These are phyloP conservation scores for Bradypus variegatus DNA, from an alignment of 2,797 vertebrate species.

Conservation along the genomic window DNA sequence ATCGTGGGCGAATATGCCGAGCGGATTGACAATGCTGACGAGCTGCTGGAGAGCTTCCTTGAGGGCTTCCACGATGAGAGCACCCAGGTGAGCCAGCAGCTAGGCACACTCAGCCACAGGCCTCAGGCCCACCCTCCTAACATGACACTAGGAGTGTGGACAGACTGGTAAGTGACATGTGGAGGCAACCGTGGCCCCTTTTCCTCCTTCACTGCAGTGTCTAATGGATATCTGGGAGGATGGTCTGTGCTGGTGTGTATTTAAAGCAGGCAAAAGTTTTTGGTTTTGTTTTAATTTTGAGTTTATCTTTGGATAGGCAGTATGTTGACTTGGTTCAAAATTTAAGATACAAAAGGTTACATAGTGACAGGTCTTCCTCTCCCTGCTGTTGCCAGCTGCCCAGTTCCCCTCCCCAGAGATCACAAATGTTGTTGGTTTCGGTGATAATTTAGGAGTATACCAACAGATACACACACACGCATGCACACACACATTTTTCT, in stretches of 20 bases:
- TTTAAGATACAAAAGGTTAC: background rate
- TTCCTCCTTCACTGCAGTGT: background rate
- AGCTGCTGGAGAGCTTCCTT: constrained; percentile 79
- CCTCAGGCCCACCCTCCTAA: background rate
- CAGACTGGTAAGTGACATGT: background rate
- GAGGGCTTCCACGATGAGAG: constrained; percentile 82
- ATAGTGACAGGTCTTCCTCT: background rate
- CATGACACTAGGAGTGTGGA: no score
- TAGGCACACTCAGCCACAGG: no score
- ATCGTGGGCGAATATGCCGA: constrained; percentile 80
- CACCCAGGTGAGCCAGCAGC: constrained; percentile 71
- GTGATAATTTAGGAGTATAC: background rate
- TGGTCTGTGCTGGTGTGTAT: background rate
- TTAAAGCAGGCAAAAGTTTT: background rate
- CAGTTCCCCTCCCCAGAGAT: background rate
- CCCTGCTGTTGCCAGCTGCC: background rate
- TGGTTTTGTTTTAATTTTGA: background rate
- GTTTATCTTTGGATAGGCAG: background rate
- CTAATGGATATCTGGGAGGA: background rate
- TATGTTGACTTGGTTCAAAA: background rate
- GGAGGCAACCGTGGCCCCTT: background rate
- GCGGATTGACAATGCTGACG: constrained; percentile 77
- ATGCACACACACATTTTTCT: background rate
- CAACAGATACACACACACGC: background rate
- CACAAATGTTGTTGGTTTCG: background rate